Conservation (phyloP, 1,140 invertebrate species). For the Chymomyza costata region DNA sequence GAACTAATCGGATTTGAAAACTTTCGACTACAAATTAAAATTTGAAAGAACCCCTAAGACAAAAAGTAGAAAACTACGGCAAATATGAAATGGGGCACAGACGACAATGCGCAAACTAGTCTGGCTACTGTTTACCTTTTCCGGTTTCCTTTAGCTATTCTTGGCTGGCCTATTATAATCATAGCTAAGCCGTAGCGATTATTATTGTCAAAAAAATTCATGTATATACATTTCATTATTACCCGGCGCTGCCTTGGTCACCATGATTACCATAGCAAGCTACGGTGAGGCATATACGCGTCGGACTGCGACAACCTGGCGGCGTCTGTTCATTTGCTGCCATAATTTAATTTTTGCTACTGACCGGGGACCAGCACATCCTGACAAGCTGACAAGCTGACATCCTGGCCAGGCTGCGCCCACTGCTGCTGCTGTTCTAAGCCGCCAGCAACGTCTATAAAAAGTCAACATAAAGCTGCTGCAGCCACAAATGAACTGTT, state of each 20-base stretch:
- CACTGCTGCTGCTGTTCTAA: conserved; percentile 10
- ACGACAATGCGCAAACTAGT: too few relatives aligned
- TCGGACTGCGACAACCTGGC: conserved; percentile 22
- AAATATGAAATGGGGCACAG: too few relatives aligned
- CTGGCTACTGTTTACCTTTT: conserved; percentile 12
- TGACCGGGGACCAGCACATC: conserved; percentile 38
- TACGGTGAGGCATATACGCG: conserved; percentile 44
- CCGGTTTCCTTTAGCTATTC: conserved; percentile 21
- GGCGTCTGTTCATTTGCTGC: conserved; percentile 63
- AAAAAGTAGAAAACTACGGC: too few relatives aligned
- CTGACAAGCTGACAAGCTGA: conserved; percentile 5
- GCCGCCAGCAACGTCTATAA: conserved; percentile 32
- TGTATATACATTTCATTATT: conserved; percentile 74
- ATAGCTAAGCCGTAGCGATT: conserved; percentile 59
- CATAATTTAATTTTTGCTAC: conserved; percentile 71
- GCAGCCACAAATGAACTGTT: conserved; percentile 1
- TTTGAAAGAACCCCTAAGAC: too few relatives aligned
- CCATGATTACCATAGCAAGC: conserved; percentile 2
- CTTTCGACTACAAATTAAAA: too few relatives aligned
- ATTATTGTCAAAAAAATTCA: conserved; percentile 73
- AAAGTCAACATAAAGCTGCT: conserved; percentile 41
- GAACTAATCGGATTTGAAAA: too few relatives aligned
- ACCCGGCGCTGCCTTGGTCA: conserved; percentile 20
- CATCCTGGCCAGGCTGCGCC: conserved; percentile 3
- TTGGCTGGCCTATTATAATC: conserved; percentile 58